These are phyloP conservation scores for Zaprionus lineosus DNA, from an alignment of 2,888 invertebrate species.

Conservation along the genomic window DNA sequence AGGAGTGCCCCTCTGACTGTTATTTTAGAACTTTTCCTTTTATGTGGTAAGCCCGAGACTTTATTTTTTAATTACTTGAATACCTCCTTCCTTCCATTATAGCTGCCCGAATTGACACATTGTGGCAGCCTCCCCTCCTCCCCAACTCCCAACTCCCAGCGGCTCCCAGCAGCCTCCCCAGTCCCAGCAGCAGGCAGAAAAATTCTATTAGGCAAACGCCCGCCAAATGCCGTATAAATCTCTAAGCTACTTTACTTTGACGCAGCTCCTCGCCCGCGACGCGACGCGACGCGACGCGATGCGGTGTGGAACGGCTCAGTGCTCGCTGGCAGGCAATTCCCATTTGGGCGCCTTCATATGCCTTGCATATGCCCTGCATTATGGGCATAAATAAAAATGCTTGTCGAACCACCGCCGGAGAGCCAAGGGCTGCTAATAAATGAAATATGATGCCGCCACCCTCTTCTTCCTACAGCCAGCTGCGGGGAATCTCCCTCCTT, in stretches of 20 bases:
- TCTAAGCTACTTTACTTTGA: constrained; percentile 71
- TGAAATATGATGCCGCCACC: constrained; percentile 77
- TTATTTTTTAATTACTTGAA: constrained; percentile 23
- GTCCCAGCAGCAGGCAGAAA: background rate
- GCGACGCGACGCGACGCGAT: no score
- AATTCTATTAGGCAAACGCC: constrained; percentile 62
- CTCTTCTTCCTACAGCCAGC: constrained; percentile 1
- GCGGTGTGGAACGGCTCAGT: no score
- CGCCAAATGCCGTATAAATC: constrained; percentile 64
- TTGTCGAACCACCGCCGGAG: constrained; percentile 51
- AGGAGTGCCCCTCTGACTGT: no score
- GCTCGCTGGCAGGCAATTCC: constrained; percentile 58
- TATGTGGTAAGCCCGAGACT: no score
- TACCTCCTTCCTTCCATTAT: constrained; percentile 22
- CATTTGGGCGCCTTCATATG: constrained; percentile 62
- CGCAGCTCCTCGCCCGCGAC: constrained; percentile 42
- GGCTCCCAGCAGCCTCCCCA: background rate
- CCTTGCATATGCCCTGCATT: constrained; percentile 81
- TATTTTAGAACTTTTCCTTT: constrained; percentile 2
- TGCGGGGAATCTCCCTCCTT: constrained; percentile 1
- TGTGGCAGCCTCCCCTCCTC: constrained; percentile 23
- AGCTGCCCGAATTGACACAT: constrained; percentile 53
- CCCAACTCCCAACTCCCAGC: background rate
- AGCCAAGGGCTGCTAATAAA: constrained; percentile 78
- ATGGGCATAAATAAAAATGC: constrained; percentile 75